Conservation (phyloP, 2,113 vertebrate species). For the Bos javanicus region DNA sequence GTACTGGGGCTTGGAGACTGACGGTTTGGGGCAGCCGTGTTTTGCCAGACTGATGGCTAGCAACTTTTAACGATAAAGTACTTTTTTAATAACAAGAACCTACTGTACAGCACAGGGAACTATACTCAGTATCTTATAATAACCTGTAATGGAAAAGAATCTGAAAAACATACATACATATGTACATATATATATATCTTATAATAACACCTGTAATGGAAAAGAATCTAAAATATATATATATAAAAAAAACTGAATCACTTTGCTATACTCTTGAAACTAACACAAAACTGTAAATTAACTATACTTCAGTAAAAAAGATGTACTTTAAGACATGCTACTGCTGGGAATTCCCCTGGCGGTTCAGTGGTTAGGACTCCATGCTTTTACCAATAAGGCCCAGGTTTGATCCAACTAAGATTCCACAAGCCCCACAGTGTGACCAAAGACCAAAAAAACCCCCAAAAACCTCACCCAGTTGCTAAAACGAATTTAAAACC, state of each 20-base stretch:
- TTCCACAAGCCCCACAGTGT: neutral
- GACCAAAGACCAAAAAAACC: neutral
- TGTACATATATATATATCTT: neutral
- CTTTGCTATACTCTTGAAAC: neutral
- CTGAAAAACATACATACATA: neutral
- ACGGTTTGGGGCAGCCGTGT: neutral
- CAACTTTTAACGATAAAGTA: neutral
- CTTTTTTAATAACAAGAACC: neutral
- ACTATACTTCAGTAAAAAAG: neutral
- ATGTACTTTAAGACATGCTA: neutral
- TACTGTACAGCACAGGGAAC: neutral
- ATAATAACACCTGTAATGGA: neutral
- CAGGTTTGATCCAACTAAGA: neutral
- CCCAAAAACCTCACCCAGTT: neutral
- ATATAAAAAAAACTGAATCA: neutral
- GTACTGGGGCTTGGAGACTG: neutral
- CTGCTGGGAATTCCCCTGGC: neutral
- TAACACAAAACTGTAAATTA: neutral
- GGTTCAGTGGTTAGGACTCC: neutral
- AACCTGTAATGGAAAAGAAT: neutral
- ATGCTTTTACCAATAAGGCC: neutral
- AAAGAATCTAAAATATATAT: neutral
- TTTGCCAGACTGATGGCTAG: neutral
- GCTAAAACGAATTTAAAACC: neutral
- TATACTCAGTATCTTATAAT: neutral